Conservation (phyloP, 2,797 vertebrate genomes). For the Halcyon badia region DNA sequence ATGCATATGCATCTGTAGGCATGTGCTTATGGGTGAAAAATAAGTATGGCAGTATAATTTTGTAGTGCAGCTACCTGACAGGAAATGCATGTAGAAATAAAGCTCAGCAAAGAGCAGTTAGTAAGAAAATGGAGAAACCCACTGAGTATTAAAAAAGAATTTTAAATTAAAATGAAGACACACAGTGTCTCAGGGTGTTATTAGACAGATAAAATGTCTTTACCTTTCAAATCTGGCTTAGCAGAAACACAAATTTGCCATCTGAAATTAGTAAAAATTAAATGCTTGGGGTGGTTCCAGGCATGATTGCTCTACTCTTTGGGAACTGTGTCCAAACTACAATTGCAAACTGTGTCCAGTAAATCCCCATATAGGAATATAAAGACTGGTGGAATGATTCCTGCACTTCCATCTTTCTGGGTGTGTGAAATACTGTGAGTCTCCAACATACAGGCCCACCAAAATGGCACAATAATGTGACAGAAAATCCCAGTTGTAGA, state of each 20-base stretch:
- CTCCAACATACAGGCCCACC: accelerated
- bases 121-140: not conserved
- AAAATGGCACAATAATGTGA: not conserved
- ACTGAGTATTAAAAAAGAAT: not conserved
- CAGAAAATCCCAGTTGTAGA: not conserved
- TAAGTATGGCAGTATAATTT: not conserved
- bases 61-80: not conserved
- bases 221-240: not conserved
- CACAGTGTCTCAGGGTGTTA: accelerated
- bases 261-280: not conserved
- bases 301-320: not conserved
- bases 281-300: not conserved
- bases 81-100: not conserved
- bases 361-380: not conserved
- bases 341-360: not conserved
- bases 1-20: not conserved
- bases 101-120: not conserved
- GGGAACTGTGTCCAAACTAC: not conserved
- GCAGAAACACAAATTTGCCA: not conserved
- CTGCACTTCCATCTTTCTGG: not conserved
- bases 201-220: not conserved
- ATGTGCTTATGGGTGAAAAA: not conserved
- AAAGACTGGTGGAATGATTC: not conserved
- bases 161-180: not conserved
- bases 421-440: not conserved